Base-by-base conservation (phyloP, 1,140 invertebrate genomes). In the Drosophila grimshawi region DNA sequence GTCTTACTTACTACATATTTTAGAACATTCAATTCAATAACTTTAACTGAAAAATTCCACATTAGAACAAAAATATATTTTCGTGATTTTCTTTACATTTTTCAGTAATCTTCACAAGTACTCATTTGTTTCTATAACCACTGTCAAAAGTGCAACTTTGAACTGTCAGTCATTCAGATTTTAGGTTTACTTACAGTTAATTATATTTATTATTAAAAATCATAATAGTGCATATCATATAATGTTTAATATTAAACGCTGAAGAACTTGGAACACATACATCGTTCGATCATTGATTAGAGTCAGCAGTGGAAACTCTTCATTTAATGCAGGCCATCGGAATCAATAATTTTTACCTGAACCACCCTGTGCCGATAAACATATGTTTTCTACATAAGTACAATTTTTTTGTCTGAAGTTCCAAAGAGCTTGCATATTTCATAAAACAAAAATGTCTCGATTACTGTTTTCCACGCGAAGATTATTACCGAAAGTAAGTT, bases 381-480 rank as follows among this genome's bases (percentile, higher is more conserved):
- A 70, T 64, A 71, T 71, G 59, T 55, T 65, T 57, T 57, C 52
- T 43, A 55, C 43, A 70, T 75, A 49, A 57, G 39, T 43, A 43
- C 39, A 48, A 69, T 30, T 71, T 57, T 19, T 55, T 59, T 76
- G 46, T 53, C 53, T 59, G 29, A 63, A 64, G 61, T 76, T 11
- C 45, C 30, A 37, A 62, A 63, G 46, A 60, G 48, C 52, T 70
- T 35, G 39, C 29, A 48, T 60, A 43, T 60, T 55, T 57, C 6
- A 43, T 43, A 7, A 4, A 32, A 43, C 41, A 39, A 82, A 68
- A 65, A 86, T 86, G 83, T 86, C 80, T 33, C 79, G 83, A 53
- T 68, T 86, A 77, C 49, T 86, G 19, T 57, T 88, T 51, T 88
- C 83, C 35, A 56, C 81, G 11, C 68, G 81, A 46, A 83, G 77